Conservation (phyloP, 2,888 invertebrate species). For the Drosophila yooni region DNA sequence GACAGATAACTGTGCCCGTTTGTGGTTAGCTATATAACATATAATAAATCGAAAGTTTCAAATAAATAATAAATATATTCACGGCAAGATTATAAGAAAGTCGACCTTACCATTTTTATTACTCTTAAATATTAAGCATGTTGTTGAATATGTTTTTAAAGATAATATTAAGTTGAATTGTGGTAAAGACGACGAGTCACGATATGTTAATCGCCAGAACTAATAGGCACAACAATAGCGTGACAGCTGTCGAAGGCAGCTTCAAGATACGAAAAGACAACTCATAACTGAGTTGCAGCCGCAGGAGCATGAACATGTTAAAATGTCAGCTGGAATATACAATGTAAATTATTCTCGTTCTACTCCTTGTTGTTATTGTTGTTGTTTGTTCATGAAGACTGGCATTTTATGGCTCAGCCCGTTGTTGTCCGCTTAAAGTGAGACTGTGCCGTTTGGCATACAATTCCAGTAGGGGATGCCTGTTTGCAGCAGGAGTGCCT, state of each 20-base stretch:
- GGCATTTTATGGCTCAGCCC: constrained; percentile 45
- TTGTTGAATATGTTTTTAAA: background rate
- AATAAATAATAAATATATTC: background rate
- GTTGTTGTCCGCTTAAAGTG: constrained; percentile 30
- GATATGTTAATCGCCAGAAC: constrained; percentile 27
- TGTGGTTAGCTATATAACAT: background rate
- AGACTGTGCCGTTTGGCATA: constrained; percentile 46
- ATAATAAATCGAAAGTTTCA: background rate
- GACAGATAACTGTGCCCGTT: background rate
- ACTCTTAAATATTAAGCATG: background rate
- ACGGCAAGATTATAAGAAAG: background rate
- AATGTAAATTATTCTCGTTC: constrained; percentile 31
- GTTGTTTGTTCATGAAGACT: constrained; percentile 15
- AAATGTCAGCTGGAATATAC: constrained; percentile 45
- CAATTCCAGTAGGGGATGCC: constrained; percentile 34
- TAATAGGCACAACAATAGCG: constrained; percentile 38
- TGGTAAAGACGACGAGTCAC: background rate
- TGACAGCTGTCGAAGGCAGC: constrained; percentile 44
- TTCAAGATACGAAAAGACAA: constrained; percentile 24
- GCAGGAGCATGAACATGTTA: constrained; percentile 14
- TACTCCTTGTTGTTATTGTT: constrained; percentile 13
- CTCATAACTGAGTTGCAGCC: constrained; percentile 41
- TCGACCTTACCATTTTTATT: accelerated
- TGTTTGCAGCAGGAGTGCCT: constrained; percentile 35
- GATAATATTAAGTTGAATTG: background rate